Percentiles rank a stretch among this genome's conserved stretches.
phyloP scores from a whole-genome alignment of 2,888 invertebrate genomes.

The Pterobdella sp. region DNA sequence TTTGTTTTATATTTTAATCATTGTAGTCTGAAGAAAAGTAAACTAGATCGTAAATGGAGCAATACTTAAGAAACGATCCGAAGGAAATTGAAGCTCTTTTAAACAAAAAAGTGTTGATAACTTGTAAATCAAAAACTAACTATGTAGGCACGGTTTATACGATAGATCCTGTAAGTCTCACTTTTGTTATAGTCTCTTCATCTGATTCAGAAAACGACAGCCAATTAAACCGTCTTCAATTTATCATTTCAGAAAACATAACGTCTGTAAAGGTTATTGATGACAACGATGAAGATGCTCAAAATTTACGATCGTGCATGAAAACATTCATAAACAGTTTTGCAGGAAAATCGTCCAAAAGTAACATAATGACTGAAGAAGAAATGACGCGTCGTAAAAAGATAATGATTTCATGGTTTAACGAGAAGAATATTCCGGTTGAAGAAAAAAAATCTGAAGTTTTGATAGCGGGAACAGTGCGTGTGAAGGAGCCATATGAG shows the following conservation, averaged over 20 bases:
- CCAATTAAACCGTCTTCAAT: neutral
- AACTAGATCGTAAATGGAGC: neutral
- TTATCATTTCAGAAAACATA: neutral
- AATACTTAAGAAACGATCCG: neutral
- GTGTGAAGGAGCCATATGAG: neutral
- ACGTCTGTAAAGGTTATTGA: neutral
- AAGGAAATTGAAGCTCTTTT: neutral
- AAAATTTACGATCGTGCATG: neutral
- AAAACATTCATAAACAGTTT: neutral
- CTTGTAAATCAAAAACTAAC: neutral
- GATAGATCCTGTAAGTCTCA: slow-evolving; percentile 3
- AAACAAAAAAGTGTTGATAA: neutral
- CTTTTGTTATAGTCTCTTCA: neutral
- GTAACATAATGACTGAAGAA: neutral
- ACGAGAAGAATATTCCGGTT: neutral
- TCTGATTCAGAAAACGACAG: neutral
- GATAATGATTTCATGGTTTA: neutral
- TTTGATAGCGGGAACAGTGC: neutral
- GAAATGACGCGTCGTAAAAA: neutral
- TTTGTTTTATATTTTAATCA: neutral
- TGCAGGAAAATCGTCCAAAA: neutral
- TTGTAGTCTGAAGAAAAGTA: neutral
- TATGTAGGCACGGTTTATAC: neutral
- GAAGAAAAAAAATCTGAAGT: neutral
- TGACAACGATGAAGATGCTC: neutral